phyloP scores from a whole-genome alignment of 2,113 vertebrate genomes.

The Grammomys dolichurus region DNA sequence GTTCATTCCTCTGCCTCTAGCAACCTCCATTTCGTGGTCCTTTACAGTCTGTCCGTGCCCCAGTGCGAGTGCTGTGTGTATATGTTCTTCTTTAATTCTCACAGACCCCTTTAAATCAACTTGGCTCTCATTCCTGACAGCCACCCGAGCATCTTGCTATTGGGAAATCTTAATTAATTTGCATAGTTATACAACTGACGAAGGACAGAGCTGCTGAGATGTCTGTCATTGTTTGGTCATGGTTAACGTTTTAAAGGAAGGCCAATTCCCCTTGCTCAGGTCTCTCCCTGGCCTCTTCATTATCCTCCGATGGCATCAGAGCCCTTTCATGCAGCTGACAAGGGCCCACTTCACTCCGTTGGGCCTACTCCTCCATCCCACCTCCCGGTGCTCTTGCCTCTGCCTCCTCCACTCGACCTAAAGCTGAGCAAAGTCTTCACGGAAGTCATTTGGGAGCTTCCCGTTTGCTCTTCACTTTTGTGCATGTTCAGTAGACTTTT shows the following conservation, averaged over 20 bases:
- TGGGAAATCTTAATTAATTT: background rate
- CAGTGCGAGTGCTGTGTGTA: background rate
- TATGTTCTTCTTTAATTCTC: background rate
- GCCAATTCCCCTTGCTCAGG: background rate
- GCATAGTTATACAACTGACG: background rate
- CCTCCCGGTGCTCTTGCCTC: background rate
- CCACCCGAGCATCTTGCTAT: background rate
- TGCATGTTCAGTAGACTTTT: background rate
- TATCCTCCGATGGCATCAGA: background rate
- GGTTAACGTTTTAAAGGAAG: background rate
- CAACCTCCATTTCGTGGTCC: background rate
- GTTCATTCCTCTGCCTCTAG: background rate
- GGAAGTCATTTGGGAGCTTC: background rate
- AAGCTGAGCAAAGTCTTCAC: background rate
- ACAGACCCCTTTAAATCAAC: background rate
- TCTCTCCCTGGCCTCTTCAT: background rate
- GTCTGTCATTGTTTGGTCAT: background rate
- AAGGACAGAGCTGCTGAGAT: background rate
- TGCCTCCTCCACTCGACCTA: background rate
- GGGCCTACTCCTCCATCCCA: background rate
- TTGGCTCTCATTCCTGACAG: background rate
- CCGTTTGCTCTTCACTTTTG: background rate
- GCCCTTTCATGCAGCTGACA: constrained; percentile 33
- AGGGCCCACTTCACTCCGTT: background rate
- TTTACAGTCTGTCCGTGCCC: background rate